Evolutionary conservation across 1,140 invertebrate genomes (phyloP).

Genomic region (Lordiphosa clarofinis): DNA sequence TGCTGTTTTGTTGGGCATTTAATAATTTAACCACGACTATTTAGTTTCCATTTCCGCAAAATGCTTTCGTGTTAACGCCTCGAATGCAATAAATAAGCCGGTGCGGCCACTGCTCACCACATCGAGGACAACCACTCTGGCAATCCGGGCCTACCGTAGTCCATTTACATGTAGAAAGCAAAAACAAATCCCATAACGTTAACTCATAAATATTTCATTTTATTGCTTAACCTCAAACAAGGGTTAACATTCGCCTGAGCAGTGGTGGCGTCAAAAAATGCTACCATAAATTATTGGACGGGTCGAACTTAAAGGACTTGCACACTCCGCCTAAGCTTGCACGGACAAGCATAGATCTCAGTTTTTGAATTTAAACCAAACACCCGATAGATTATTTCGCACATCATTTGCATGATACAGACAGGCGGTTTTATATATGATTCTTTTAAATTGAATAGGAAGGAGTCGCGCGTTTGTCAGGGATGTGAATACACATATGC

Average conservation of each 20-base stretch:
- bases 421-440: slow-evolving; percentile 1
- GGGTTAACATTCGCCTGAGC: slow-evolving; percentile 33
- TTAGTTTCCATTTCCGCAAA: slow-evolving; percentile 65
- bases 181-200: slow-evolving; percentile 68
- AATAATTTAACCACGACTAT: slow-evolving; percentile 69
- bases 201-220: slow-evolving; percentile 68
- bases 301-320: slow-evolving; percentile 14
- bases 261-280: slow-evolving; percentile 46
- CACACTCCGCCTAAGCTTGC: neutral
- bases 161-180: slow-evolving; percentile 10
- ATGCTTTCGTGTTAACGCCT: slow-evolving; percentile 64
- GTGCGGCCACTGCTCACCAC: slow-evolving; percentile 46
- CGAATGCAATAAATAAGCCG: slow-evolving; percentile 60
- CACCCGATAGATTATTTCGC: neutral
- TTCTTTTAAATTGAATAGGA: neutral
- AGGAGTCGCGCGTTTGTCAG: neutral
- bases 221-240: slow-evolving; percentile 65
- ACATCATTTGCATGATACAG: slow-evolving; percentile 7
- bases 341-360: neutral
- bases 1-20: slow-evolving; percentile 35
- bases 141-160: slow-evolving; percentile 1
- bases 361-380: too few species aligned
- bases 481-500: too few species aligned
- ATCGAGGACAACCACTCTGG: slow-evolving; percentile 22
- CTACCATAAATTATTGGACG: slow-evolving; percentile 51